Percentiles rank a stretch among this genome's conserved stretches.
phyloP scores from a whole-genome alignment of 2,113 vertebrate species.

The Hipposideros armiger region DNA sequence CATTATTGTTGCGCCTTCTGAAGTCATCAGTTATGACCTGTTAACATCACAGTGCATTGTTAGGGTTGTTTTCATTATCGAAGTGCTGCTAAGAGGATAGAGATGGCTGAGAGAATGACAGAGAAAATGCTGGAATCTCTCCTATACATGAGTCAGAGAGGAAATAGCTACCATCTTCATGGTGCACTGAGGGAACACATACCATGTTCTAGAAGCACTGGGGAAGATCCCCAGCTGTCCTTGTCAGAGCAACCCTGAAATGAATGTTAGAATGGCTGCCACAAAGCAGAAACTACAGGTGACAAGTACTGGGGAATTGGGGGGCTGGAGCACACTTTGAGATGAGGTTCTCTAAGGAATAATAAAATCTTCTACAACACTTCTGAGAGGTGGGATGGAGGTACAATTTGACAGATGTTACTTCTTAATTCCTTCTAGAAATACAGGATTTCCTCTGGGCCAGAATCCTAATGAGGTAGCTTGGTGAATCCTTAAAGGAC shows the following conservation, averaged over 20 bases:
- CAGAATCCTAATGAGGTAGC: conserved; percentile 29
- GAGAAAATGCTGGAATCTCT: conserved; percentile 23
- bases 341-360: background rate
- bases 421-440: conserved; percentile 33
- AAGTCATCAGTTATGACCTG: background rate
- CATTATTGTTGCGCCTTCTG: background rate
- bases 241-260: background rate
- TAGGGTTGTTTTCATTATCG: background rate
- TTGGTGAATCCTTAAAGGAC: conserved; percentile 19
- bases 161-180: background rate
- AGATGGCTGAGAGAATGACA: background rate
- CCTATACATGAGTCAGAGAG: conserved; percentile 26
- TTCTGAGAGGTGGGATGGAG: background rate
- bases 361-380: background rate
- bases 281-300: conserved; percentile 14
- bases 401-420: background rate
- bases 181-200: background rate
- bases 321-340: background rate
- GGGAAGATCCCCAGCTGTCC: background rate
- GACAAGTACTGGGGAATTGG: background rate
- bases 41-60: background rate
- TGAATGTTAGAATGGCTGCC: background rate
- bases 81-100: background rate
- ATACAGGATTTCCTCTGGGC: background rate
- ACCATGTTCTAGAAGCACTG: background rate